These are phyloP conservation scores for Cerastis rubricosa DNA, from an alignment of 2,888 invertebrate genomes.

Conservation along the genomic window DNA sequence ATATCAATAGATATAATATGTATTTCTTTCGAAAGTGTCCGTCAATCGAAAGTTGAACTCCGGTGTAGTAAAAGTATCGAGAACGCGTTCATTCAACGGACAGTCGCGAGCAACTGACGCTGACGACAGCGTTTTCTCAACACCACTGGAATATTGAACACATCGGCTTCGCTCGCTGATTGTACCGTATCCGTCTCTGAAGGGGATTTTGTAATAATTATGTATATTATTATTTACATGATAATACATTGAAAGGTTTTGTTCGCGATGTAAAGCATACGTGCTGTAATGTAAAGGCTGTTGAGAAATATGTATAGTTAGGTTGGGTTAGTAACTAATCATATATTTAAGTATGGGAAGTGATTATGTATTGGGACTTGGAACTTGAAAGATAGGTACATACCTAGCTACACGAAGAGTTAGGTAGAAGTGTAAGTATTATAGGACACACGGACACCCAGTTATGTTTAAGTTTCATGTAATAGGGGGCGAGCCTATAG, in stretches of 20 bases:
- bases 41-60: constrained; percentile 45
- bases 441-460: too few species aligned
- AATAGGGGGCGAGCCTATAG: too few species aligned
- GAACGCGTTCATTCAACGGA: constrained; percentile 58
- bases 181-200: constrained; percentile 30
- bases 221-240: constrained; percentile 41
- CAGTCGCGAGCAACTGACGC: constrained; percentile 63
- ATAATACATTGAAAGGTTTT: constrained; percentile 18
- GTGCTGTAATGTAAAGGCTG: neutral
- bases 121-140: constrained; percentile 45
- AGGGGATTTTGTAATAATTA: constrained; percentile 53
- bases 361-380: neutral
- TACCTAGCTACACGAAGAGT: too few species aligned
- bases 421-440: too few species aligned
- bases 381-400: neutral
- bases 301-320: constrained; percentile 24
- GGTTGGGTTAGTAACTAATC: neutral
- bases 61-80: constrained; percentile 16
- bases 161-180: constrained; percentile 25
- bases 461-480: too few species aligned
- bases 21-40: constrained; percentile 35
- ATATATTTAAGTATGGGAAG: constrained; percentile 1
- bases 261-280: neutral
- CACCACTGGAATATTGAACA: constrained; percentile 7
- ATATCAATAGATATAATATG: constrained; percentile 10